Percentiles rank a stretch among this genome's conserved stretches.
These are phyloP conservation scores for Phalloptychus januarius DNA, from an alignment of 2,797 vertebrate species.

Conservation along the genomic window DNA sequence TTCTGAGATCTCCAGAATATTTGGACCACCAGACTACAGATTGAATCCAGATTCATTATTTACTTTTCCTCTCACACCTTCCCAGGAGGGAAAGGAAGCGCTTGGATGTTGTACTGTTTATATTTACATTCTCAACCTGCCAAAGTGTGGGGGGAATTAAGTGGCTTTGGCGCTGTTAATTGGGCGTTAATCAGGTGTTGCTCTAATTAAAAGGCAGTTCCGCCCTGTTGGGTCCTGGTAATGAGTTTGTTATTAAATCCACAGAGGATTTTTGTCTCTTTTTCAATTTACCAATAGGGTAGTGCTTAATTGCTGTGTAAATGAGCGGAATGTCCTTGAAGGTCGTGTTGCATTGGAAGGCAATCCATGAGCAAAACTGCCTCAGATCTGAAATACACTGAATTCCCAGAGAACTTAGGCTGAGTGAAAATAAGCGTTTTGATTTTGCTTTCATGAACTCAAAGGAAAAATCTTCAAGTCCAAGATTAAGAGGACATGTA, in stretches of 20 bases:
- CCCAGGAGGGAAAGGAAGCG: slow-evolving; percentile 55
- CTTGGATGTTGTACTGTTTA: slow-evolving; percentile 61
- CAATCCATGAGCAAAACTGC: slow-evolving; percentile 48
- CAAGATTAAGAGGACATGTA: slow-evolving; percentile 21
- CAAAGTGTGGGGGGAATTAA: slow-evolving; percentile 77
- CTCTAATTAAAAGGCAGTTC: slow-evolving; percentile 87
- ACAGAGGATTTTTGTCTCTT: slow-evolving; percentile 79
- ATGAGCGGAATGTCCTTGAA: slow-evolving; percentile 80
- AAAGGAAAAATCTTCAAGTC: slow-evolving; percentile 14
- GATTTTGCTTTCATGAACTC: not conserved
- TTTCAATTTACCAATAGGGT: slow-evolving; percentile 82
- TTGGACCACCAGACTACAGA: slow-evolving; percentile 57
- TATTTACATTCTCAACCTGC: slow-evolving; percentile 75
- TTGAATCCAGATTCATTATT: slow-evolving; percentile 63
- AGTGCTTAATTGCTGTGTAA: slow-evolving; percentile 81
- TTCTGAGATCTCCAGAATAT: slow-evolving; percentile 35
- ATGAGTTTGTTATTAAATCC: slow-evolving; percentile 87
- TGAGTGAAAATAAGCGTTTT: slow-evolving; percentile 8
- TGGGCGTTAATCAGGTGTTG: slow-evolving; percentile 85
- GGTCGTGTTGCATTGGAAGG: slow-evolving; percentile 67
- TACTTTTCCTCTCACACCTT: slow-evolving; percentile 57
- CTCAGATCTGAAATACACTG: slow-evolving; percentile 40
- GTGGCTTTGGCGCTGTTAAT: slow-evolving; percentile 80
- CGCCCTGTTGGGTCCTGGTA: slow-evolving; percentile 81
- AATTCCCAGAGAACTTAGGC: slow-evolving; percentile 24